Evolutionary conservation across 2,797 vertebrate species (phyloP), one percentile per base, ranked within the genome.

Genomic region (Lepilemur ruficaudatus): DNA sequence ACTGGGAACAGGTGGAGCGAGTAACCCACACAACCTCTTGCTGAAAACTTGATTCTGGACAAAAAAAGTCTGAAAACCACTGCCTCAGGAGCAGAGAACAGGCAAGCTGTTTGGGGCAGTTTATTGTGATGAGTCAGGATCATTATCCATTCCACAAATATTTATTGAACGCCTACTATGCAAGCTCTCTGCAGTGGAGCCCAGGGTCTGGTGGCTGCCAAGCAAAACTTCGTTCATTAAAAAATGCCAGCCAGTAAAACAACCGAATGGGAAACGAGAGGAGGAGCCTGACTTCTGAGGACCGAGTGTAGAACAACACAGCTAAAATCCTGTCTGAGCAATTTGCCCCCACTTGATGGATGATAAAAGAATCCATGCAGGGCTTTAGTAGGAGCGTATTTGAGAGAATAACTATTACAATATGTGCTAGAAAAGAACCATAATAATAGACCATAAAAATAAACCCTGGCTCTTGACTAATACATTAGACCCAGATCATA

Each of bases 371-470:
- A 91, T 91, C 86, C 78, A 59, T 30, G 32, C 35, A 35, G n/a
- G 81, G 48, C 87, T 94, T 72, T 78, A 63, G 76, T 38, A 78
- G n/a, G 94, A 94, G 25, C 96, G 91, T 82, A 82, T 81, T 93
- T 72, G 94, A 84, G 83, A 73, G 72, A 88, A 78, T 96, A 95
- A 97, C 95, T 95, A 95, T 88, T 96, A 80, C 92, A 95, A 89
- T 84, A 46, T 94, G 67, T 69, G 50, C 83, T 88, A 87, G 96
- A 93, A 97, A 95, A 94, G 93, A 95, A 90, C 80, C 76, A 48
- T 96, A 89, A 96, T 97, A 82, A 96, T 59, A 95, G 91, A 78
- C 79, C 93, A 72, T 94, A 95, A 97, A 97, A 97, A 87, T 88
- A 92, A 95, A 91, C 79, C 91, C 32, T 30, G 72, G 67, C 84